Evolutionary conservation across 2,888 invertebrate genomes (phyloP).

Genomic region (Epicampocera succincta): DNA sequence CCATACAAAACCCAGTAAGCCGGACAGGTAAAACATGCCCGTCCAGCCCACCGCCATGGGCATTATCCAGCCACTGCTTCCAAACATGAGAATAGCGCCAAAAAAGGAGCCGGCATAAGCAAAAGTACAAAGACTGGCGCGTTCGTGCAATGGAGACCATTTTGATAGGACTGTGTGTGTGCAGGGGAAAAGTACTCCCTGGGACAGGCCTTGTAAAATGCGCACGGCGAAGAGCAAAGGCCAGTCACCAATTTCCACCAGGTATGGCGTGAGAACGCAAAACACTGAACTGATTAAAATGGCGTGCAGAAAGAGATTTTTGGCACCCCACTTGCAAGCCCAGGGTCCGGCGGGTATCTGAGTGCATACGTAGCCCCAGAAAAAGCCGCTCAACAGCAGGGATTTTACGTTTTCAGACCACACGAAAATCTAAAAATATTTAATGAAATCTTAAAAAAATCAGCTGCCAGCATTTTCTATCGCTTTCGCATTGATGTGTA

Average conservation of each 20-base stretch:
- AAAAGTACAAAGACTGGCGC: conserved; percentile 85
- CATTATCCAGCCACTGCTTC: conserved; percentile 87
- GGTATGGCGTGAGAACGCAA: conserved; percentile 86
- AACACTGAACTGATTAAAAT: conserved; percentile 85
- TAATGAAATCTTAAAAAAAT: no score
- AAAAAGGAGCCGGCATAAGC: conserved; percentile 89
- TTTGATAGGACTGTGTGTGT: conserved; percentile 86
- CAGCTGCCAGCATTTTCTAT: no score
- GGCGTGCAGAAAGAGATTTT: conserved; percentile 84
- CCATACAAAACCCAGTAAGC: conserved; percentile 85
- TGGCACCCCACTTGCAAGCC: conserved; percentile 87
- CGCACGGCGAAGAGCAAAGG: conserved; percentile 84
- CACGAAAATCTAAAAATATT: conserved; percentile 83
- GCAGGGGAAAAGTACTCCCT: conserved; percentile 86
- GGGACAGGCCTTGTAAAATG: conserved; percentile 86
- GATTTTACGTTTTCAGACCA: conserved; percentile 84
- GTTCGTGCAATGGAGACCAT: conserved; percentile 87
- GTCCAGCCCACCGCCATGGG: conserved; percentile 88
- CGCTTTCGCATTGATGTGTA: no score
- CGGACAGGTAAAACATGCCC: conserved; percentile 89
- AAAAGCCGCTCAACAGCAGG: conserved; percentile 85
- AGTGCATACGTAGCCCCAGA: conserved; percentile 86
- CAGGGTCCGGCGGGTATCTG: conserved; percentile 86
- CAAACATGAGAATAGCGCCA: conserved; percentile 89
- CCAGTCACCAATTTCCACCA: conserved; percentile 86